These are phyloP conservation scores for Nephrocerus scutellatus DNA, from an alignment of 2,888 invertebrate species.

Conservation along the genomic window DNA sequence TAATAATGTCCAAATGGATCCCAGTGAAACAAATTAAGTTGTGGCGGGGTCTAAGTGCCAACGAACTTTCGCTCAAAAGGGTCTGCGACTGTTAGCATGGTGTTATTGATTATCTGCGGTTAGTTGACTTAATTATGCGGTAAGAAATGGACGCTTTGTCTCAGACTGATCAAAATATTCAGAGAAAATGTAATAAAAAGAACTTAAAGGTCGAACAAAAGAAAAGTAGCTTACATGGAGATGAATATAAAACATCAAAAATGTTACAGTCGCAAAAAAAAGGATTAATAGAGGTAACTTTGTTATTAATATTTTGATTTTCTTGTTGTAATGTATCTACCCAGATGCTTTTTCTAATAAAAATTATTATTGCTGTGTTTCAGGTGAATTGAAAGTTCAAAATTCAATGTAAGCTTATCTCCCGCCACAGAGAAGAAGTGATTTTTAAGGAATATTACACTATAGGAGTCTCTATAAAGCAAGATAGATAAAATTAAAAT, in stretches of 20 bases:
- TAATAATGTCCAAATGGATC: too few species aligned
- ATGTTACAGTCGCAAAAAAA: conserved; percentile 12
- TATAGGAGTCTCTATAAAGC: conserved; percentile 11
- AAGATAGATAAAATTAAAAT: conserved; percentile 7
- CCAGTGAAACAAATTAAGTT: too few species aligned
- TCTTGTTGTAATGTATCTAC: conserved; percentile 7
- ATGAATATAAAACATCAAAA: conserved; percentile 12
- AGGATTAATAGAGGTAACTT: conserved; percentile 9
- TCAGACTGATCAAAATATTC: conserved; percentile 4
- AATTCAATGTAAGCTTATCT: conserved; percentile 9
- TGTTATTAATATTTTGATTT: too few species aligned
- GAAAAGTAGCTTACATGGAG: conserved; percentile 12
- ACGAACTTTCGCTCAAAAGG: too few species aligned
- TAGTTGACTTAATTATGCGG: neutral
- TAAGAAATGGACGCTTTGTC: neutral
- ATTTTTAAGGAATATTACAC: conserved; percentile 11
- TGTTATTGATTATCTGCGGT: too few species aligned
- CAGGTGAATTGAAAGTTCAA: conserved; percentile 13
- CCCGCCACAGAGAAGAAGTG: conserved; percentile 5
- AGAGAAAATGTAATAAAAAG: conserved; percentile 11
- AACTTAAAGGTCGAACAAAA: conserved; percentile 10
- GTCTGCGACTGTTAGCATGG: too few species aligned
- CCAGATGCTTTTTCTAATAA: neutral
- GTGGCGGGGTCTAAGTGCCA: too few species aligned
- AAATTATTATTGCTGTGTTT: too few species aligned